phyloP scores from a whole-genome alignment of 2,113 vertebrate genomes.

The Electrona antarctica region DNA sequence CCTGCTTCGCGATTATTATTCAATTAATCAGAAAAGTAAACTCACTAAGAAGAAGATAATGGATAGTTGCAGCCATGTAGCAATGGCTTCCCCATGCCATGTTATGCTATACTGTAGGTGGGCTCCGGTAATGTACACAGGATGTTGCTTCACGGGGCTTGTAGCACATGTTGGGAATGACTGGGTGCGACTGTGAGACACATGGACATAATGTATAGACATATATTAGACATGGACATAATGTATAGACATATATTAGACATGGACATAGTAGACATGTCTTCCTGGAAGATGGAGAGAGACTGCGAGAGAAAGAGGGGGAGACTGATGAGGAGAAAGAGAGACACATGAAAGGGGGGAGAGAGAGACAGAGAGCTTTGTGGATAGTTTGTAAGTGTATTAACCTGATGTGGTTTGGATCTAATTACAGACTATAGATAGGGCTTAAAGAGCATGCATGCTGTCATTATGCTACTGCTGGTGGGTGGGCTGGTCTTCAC shows the following conservation, averaged over 20 bases:
- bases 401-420: slow-evolving; percentile 16
- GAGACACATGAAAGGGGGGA: neutral
- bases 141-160: no score
- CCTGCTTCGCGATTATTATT: no score
- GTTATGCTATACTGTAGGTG: no score
- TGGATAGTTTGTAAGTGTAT: slow-evolving; percentile 4
- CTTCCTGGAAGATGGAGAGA: neutral
- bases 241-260: neutral
- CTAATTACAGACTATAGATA: slow-evolving; percentile 37
- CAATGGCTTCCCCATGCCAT: no score
- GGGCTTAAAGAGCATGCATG: slow-evolving; percentile 26
- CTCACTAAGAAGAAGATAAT: no score
- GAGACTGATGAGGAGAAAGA: neutral
- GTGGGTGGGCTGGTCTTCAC: slow-evolving; percentile 14
- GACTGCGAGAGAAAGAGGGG: neutral
- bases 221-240: neutral
- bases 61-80: no score
- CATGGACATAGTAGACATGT: neutral
- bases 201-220: no score
- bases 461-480: slow-evolving; percentile 33
- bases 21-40: no score
- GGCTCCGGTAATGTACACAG: no score
- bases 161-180: neutral
- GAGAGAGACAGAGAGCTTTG: slow-evolving; percentile 4
- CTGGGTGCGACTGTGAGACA: slow-evolving; percentile 8